Conservation (phyloP, 2,113 vertebrate genomes). For the Panurus biarmicus region DNA sequence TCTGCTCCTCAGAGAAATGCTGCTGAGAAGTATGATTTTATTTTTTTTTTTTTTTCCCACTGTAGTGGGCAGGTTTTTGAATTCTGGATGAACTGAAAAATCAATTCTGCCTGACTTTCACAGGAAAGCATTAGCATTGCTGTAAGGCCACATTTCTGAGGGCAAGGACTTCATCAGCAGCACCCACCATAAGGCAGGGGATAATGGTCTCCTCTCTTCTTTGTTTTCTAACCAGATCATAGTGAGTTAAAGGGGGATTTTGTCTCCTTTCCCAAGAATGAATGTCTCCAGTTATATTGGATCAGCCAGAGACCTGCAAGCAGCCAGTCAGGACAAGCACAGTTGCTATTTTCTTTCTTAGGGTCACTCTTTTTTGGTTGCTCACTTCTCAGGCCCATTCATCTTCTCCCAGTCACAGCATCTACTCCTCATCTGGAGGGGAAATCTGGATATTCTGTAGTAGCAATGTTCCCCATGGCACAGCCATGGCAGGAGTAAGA, state of each 20-base stretch:
- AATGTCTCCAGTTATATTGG: neutral
- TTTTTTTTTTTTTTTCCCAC: neutral
- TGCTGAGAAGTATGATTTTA: neutral
- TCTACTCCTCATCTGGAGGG: neutral
- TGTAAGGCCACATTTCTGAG: neutral
- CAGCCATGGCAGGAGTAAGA: neutral
- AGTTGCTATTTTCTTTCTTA: neutral
- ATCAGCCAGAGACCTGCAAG: neutral
- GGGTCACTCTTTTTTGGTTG: neutral
- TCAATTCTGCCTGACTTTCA: neutral
- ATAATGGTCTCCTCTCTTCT: neutral
- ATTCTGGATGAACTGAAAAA: neutral
- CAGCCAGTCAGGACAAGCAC: neutral
- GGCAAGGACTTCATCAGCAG: neutral
- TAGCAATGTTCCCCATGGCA: neutral
- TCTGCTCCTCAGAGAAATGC: neutral
- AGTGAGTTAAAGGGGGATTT: neutral
- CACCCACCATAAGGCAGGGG: too few relatives aligned
- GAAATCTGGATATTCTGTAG: neutral
- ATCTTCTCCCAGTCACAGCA: neutral
- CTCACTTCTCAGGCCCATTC: fast-evolving
- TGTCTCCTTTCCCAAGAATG: neutral
- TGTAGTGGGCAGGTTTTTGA: neutral
- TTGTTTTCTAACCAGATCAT: neutral
- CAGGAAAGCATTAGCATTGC: neutral